Percentiles rank a stretch among this genome's conserved stretches.
These are phyloP conservation scores for Anguilla rostrata DNA, from an alignment of 2,113 vertebrate genomes.

Conservation along the genomic window DNA sequence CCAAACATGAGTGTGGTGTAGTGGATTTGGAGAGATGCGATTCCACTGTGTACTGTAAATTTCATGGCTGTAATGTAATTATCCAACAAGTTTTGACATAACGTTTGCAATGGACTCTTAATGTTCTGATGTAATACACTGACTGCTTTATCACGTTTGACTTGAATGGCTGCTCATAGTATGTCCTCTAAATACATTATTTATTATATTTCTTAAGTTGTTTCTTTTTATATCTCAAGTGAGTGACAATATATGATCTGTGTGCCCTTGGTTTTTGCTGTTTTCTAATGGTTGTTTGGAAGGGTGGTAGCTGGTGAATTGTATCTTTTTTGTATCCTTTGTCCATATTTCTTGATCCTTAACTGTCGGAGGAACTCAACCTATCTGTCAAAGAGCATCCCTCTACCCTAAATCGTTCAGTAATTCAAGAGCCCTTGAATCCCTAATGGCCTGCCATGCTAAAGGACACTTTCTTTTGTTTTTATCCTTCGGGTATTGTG, in stretches of 20 bases:
- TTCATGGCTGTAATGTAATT: background rate
- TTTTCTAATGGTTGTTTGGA: background rate
- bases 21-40: background rate
- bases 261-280: background rate
- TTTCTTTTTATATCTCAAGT: slow-evolving; percentile 6
- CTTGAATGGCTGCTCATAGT: background rate
- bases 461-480: slow-evolving; percentile 7
- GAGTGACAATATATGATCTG: background rate
- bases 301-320: background rate
- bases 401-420: background rate
- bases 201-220: slow-evolving; percentile 17
- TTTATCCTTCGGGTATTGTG: background rate
- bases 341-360: background rate
- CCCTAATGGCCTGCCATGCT: background rate
- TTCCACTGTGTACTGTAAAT: background rate
- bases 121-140: background rate
- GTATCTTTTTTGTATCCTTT: slow-evolving; percentile 4
- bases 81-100: background rate
- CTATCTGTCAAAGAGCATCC: background rate
- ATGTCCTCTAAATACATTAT: slow-evolving; percentile 8
- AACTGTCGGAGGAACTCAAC: background rate
- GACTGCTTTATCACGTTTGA: slow-evolving; percentile 1
- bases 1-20: background rate
- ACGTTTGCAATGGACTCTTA: too few species aligned
- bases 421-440: slow-evolving; percentile 16